phyloP scores from a whole-genome alignment of 2,888 invertebrate genomes.

The Orthosia incerta region DNA sequence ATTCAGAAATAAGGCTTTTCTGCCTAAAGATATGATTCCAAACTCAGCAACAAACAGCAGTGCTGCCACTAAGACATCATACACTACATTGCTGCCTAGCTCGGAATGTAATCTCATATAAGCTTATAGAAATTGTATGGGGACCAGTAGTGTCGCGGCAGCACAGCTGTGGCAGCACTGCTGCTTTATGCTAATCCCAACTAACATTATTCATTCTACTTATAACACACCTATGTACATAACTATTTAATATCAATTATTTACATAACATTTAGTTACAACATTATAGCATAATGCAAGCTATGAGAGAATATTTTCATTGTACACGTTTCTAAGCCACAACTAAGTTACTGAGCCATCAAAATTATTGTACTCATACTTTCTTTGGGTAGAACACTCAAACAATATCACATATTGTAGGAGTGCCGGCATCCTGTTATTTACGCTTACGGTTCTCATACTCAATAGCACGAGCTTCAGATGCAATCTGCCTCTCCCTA shows the following conservation, averaged over 20 bases:
- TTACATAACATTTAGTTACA: constrained; percentile 18
- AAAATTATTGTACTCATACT: constrained; percentile 23
- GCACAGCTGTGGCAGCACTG: no score
- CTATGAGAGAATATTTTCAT: constrained; percentile 24
- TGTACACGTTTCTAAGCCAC: constrained; percentile 12
- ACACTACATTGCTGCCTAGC: no score
- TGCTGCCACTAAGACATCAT: no score
- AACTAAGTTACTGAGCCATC: constrained; percentile 19
- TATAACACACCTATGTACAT: constrained; percentile 9
- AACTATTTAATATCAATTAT: constrained; percentile 22
- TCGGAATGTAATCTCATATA: no score
- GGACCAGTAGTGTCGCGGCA: no score
- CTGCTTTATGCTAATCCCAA: constrained; percentile 1
- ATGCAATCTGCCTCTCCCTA: constrained; percentile 85
- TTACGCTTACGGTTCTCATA: constrained; percentile 83
- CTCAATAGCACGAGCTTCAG: constrained; percentile 84
- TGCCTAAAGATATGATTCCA: no score
- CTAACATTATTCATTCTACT: not conserved
- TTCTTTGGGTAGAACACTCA: constrained; percentile 80
- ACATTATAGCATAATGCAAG: constrained; percentile 24
- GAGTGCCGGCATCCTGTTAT: constrained; percentile 85
- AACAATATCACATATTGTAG: constrained; percentile 88
- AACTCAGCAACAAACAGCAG: no score
- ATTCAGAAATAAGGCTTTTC: no score
- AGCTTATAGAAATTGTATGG: no score